phyloP scores from a whole-genome alignment of 2,888 invertebrate genomes.

The Sarcophaga caerulescens region DNA sequence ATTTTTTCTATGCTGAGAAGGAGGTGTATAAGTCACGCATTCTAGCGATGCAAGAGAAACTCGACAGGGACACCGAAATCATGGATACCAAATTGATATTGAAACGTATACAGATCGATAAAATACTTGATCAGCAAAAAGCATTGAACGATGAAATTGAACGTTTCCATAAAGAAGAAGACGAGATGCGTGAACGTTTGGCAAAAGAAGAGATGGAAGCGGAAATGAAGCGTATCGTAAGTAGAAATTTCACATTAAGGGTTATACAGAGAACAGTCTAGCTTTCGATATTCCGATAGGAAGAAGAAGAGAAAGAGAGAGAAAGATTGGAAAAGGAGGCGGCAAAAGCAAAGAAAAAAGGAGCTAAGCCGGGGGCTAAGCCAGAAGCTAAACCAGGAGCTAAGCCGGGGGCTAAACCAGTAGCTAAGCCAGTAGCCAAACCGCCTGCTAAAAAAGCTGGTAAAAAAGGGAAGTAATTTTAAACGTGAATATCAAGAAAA shows the following conservation, averaged over 20 bases:
- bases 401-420: too few species aligned
- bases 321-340: neutral
- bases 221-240: conserved; percentile 18
- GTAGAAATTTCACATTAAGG: neutral
- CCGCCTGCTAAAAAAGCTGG: neutral
- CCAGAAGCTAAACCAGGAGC: neutral
- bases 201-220: conserved; percentile 26
- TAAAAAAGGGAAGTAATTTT: neutral
- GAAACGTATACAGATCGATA: conserved; percentile 57
- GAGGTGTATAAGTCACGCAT: conserved; percentile 59
- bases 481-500: too few species aligned
- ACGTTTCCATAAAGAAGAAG: conserved; percentile 65
- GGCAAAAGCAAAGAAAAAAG: neutral
- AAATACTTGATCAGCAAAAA: conserved; percentile 45
- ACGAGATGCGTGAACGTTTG: conserved; percentile 10
- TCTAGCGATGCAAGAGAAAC: conserved; percentile 42
- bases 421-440: neutral
- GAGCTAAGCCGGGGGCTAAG: neutral
- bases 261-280: neutral
- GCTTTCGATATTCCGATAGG: neutral
- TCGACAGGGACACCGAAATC: conserved; percentile 52
- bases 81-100: conserved; percentile 48
- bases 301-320: neutral
- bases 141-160: conserved; percentile 59
- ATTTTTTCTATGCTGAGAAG: conserved; percentile 37